Evolutionary conservation across 2,113 vertebrate species (phyloP), one percentile per base, ranked within the genome.

Genomic region (Irena cyanogastra): DNA sequence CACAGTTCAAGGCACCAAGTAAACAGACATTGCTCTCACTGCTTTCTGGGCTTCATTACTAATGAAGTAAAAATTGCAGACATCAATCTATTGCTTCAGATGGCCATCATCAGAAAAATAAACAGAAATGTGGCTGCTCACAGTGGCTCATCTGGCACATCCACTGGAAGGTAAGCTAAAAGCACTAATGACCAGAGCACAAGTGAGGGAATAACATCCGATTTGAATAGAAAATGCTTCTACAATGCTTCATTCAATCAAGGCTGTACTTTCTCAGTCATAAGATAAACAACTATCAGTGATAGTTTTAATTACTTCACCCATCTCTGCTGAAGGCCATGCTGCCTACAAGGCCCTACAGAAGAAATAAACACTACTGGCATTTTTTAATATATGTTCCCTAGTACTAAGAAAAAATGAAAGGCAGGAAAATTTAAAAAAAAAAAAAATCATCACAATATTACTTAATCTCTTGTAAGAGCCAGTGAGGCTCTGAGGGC

Each of bases 31-130:
- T 72, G 15, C 42, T 89, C 56, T 80, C 44, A 9, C 41, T 93
- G 71, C 66, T 75, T 27, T 60, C n/a, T 22, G 16, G 53, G 37
- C 79, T 93, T 76, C 35, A 69, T 84, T 92, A 79, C 65, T 91
- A 75, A 95, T 75, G 35, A 95, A 83, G 63, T n/a, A 86, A 57
- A 90, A 90, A 88, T 24, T 60, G 47, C 42, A 86, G 70, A 33
- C 74, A 90, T 94, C 90, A 76, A 70, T 71, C 76, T 92, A 75
- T 56, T 47, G 60, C 65, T 94, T 93, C 81, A 92, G 66, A 74
- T 82, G 41, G 80, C 35, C 60, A 68, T 33, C 54, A 53, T 60
- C 80, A 83, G 19, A 69, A 92, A 95, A 78, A 94, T 26, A 89
- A 56, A 88, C 17, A 85, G 41, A 15, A 76, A 49, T 13, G 53